A percentile compares a stretch with the other conserved stretches of the same genome.
Conservation (phyloP, 2,113 vertebrate species). For the Nannospalax galili region DNA sequence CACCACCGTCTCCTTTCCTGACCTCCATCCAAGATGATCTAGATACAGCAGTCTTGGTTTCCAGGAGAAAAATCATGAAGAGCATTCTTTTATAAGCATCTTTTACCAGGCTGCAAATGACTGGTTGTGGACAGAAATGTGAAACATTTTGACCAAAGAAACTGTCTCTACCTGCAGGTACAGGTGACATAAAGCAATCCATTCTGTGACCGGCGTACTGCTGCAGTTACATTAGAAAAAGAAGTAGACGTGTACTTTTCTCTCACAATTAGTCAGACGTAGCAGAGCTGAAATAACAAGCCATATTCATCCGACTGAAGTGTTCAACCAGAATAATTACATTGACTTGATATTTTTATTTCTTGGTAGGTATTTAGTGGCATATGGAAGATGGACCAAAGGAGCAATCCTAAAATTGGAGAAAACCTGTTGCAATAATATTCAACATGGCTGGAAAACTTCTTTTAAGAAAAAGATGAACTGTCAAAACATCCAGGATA, state of each 20-base stretch:
- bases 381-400: not conserved
- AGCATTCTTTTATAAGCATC: not conserved
- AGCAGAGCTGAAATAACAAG: not conserved
- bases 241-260: not conserved
- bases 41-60: no score
- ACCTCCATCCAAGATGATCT: no score
- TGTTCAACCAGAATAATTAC: not conserved
- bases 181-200: not conserved
- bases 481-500: not conserved
- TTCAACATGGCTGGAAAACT: not conserved
- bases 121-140: not conserved
- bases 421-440: not conserved
- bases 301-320: not conserved
- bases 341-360: not conserved
- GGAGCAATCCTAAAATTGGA: not conserved
- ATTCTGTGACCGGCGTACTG: not conserved
- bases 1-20: rapidly evolving
- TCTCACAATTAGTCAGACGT: not conserved
- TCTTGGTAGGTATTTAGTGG: not conserved
- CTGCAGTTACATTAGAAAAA: not conserved
- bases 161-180: not conserved
- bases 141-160: not conserved
- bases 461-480: not conserved
- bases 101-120: not conserved
- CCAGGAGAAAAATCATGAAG: no score